phyloP scores from a whole-genome alignment of 2,113 vertebrate species.

The Daubentonia madagascariensis region DNA sequence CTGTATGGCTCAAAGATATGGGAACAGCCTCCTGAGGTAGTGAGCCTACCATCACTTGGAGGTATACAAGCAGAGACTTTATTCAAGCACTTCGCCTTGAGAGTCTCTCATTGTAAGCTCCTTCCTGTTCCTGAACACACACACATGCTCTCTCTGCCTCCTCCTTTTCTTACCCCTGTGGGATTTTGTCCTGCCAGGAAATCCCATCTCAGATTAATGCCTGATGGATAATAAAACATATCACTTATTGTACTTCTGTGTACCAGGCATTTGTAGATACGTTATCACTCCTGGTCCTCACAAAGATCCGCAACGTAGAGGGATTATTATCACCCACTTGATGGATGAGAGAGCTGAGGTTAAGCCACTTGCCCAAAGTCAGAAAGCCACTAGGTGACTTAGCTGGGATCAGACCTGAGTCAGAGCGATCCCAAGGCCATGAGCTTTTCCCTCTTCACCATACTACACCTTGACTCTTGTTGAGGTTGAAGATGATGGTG shows the following conservation, averaged over 20 bases:
- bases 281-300: background rate
- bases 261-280: background rate
- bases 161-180: background rate
- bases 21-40: background rate
- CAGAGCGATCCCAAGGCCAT: background rate
- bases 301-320: background rate
- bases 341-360: background rate
- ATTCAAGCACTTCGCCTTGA: background rate
- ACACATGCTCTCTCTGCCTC: background rate
- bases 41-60: background rate
- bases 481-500: background rate
- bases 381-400: background rate
- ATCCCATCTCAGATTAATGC: background rate
- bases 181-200: background rate
- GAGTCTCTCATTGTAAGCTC: background rate
- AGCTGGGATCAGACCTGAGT: background rate
- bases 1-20: background rate
- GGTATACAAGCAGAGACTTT: background rate
- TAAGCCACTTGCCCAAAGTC: background rate
- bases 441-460: background rate
- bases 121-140: background rate
- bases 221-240: background rate
- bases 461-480: background rate
- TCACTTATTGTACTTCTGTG: background rate
- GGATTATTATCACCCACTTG: background rate